phyloP scores from a whole-genome alignment of 2,113 vertebrate genomes.

The Aldabrachelys gigantea region DNA sequence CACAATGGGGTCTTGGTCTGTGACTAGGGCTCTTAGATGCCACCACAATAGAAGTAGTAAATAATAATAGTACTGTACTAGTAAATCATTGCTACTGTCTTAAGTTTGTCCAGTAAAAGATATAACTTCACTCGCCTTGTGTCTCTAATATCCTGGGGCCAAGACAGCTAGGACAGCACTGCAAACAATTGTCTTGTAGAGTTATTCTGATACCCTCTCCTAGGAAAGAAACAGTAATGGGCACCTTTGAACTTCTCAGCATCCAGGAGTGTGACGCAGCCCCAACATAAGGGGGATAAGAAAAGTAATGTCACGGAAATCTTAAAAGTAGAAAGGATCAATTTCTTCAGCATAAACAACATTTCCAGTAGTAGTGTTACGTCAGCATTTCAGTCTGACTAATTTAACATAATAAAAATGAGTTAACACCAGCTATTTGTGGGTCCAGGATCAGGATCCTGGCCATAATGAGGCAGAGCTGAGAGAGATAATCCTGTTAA shows the following conservation, averaged over 20 bases:
- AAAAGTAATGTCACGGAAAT: neutral
- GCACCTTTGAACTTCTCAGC: neutral
- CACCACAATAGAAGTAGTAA: neutral
- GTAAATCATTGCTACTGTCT: neutral
- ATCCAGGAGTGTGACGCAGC: neutral
- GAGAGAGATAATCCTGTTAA: neutral
- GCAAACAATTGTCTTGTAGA: neutral
- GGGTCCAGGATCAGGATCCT: neutral
- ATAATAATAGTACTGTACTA: neutral
- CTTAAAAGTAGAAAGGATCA: neutral
- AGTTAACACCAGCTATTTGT: neutral
- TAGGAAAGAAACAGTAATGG: neutral
- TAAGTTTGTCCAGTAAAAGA: neutral
- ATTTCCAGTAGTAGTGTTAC: neutral
- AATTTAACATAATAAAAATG: neutral
- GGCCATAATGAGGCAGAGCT: neutral
- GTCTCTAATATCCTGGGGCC: neutral
- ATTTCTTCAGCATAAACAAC: neutral
- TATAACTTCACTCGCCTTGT: neutral
- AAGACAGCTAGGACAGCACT: neutral
- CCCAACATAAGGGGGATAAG: neutral
- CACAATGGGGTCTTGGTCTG: neutral
- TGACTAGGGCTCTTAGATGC: neutral
- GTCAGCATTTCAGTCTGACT: neutral
- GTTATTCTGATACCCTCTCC: rapidly evolving